phyloP scores from a whole-genome alignment of 2,797 vertebrate genomes.

The Periparus ater region DNA sequence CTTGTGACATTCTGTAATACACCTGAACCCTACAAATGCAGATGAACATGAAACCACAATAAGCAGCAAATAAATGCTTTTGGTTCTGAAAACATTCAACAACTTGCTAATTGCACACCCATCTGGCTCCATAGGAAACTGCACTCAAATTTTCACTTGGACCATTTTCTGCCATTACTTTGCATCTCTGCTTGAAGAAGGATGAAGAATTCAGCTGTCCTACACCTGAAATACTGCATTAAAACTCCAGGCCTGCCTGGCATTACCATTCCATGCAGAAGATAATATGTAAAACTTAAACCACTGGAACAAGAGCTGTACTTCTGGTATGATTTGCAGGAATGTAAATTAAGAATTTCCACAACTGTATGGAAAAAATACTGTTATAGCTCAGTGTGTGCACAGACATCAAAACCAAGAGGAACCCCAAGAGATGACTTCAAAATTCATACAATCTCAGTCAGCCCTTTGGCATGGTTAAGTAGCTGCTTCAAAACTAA shows the following conservation, averaged over 20 bases:
- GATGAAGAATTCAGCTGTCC: background rate
- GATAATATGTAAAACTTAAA: background rate
- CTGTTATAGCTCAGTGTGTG: background rate
- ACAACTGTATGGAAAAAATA: background rate
- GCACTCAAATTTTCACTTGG: background rate
- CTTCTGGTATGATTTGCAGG: background rate
- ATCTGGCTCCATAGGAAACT: slow-evolving; percentile 48
- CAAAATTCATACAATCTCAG: background rate
- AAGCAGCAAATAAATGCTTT: background rate
- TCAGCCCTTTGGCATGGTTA: background rate
- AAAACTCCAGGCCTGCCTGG: background rate
- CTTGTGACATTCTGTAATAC: background rate
- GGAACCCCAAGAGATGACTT: background rate
- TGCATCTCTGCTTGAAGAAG: background rate
- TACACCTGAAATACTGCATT: background rate
- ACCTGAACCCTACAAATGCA: background rate
- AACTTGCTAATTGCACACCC: slow-evolving; percentile 55
- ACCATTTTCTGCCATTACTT: background rate
- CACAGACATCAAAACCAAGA: background rate
- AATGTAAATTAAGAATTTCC: background rate
- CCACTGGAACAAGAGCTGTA: background rate
- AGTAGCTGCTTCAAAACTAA: background rate
- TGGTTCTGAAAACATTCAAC: background rate
- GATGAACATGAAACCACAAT: background rate
- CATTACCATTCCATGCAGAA: background rate